Base-by-base conservation (phyloP, 2,797 vertebrate species). In the Pseudochaenichthys georgianus region DNA sequence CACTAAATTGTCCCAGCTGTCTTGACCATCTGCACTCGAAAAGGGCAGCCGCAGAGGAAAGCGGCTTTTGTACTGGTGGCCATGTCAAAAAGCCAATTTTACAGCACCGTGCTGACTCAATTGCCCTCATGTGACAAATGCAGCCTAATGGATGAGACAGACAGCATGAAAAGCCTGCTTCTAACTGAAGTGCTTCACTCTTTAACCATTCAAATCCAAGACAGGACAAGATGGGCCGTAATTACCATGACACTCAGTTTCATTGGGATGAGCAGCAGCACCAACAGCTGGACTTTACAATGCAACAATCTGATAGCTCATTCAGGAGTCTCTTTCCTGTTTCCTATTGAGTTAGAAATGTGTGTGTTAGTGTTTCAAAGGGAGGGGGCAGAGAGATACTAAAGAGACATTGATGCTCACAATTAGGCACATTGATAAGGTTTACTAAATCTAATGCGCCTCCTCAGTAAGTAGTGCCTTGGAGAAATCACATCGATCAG, bases 1-100 rank as follows among this genome's bases (percentile, higher is more conserved):
- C 93, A 89, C 94, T 94, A 94, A 95, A 95, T 93, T 95, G 92
- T 94, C 94, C 95, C 95, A 95, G 94, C 95, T 96, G 95, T 94
- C 94, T 93, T 92, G 92, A 90, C 95, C 95, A 96, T 96, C 95
- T 96, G 95, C 92, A 95, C 92, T 86, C 78, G 73, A 90, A 95
- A 94, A 88, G 90, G 79, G 81, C 77, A 86, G 84, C 78, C 81
- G 77, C 60, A 71, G 82, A 85, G 87, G 77, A 90, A 80, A 81
- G 82, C 69, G 58, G 88, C 92, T 93, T 95, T 95, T 95, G 93
- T 94, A 88, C 94, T 94, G 94, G 93, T 94, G 93, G 93, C 89
- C 91, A 88, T 89, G 90, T 94, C 93, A 93, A 93, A 95, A 94
- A 94, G 93, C 87, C 84, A 85, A 86, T 95, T 95, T 95, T 95